Conservation (phyloP, 1,140 invertebrate species). For the Orchestia grillus region DNA sequence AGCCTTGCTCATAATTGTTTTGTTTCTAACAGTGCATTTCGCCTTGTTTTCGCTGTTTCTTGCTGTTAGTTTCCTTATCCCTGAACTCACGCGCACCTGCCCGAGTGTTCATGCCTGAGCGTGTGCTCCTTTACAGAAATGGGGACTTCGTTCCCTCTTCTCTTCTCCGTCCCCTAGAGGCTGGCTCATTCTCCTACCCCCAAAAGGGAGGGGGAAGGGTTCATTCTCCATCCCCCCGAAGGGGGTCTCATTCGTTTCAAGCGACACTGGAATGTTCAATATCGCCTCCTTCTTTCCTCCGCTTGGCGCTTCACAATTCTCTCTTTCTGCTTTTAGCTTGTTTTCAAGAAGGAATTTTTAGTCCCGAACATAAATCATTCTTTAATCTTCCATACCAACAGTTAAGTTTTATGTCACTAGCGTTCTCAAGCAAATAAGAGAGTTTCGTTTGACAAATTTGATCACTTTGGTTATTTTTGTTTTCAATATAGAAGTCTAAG, state of each 20-base stretch:
- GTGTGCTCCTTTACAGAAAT: background rate
- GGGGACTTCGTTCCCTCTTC: background rate
- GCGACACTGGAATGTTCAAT: conserved; percentile 52
- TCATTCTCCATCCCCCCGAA: background rate
- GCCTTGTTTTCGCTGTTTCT: too few species aligned
- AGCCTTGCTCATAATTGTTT: too few species aligned
- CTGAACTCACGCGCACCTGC: background rate
- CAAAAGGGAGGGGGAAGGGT: too few species aligned
- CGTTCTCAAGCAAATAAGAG: background rate
- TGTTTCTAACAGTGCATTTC: too few species aligned
- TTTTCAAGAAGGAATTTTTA: background rate
- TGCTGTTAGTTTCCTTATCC: too few species aligned
- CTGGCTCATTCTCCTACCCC: background rate
- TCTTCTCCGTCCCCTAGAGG: background rate
- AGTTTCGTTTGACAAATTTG: background rate
- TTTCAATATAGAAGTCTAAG: background rate
- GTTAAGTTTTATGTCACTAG: background rate
- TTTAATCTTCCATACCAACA: background rate
- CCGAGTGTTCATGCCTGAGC: background rate
- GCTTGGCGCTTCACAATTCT: background rate
- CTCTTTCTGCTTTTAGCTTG: too few species aligned
- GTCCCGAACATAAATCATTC: background rate
- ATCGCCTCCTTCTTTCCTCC: conserved; percentile 1
- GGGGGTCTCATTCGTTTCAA: background rate
- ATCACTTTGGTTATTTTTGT: background rate